Evolutionary conservation across 2,888 invertebrate genomes (phyloP), one percentile per base, ranked within the genome.

Genomic region (Pammene aurita): DNA sequence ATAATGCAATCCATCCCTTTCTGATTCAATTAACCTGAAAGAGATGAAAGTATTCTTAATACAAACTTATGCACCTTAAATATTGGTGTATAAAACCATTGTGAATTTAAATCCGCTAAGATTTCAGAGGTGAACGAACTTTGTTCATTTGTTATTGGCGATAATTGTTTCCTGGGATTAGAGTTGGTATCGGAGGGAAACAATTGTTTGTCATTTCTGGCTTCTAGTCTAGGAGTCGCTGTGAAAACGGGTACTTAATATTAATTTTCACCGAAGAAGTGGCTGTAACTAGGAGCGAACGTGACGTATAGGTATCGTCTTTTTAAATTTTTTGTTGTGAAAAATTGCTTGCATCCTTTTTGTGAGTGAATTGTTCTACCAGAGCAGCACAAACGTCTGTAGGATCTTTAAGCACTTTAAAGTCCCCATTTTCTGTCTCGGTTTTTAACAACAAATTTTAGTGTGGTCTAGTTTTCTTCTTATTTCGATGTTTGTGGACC

Each of bases 61-160:
- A 26, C 41, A 14, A 34, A 56, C 34, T 58, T 41, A 41, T 41
- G 78, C 76, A 80, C 80, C 82, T 83, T 71, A 66, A 82, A 82
- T 82, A 86, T 82, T 80, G 69, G 71, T 73, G 75, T 81, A 86
- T 85, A 87, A 88, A 85, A 83, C 75, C 74, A 79, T 80, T 74
- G 74, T 83, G 81, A 83, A 80, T 85, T 85, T 82, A 77, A 81
- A 77, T 78, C 78, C 74, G 71, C 72, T 74, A 52, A 68, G 63
- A 46, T 38, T 56, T 38, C 57, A 14, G 41, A 60, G 65, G 68
- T 64, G 69, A 65, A 65, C 48, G 65, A 69, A 69, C 65, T 65
- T 65, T 65, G 60, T 60, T 64, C 64, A 69, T 64, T 69, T 69
- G 69, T 69, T 65, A 60, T 55, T 65, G 54, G 50, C 44, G 63